A percentile compares a stretch with the other conserved stretches of the same genome.
Conservation (phyloP, 2,113 vertebrate species). For the Martes martes region DNA sequence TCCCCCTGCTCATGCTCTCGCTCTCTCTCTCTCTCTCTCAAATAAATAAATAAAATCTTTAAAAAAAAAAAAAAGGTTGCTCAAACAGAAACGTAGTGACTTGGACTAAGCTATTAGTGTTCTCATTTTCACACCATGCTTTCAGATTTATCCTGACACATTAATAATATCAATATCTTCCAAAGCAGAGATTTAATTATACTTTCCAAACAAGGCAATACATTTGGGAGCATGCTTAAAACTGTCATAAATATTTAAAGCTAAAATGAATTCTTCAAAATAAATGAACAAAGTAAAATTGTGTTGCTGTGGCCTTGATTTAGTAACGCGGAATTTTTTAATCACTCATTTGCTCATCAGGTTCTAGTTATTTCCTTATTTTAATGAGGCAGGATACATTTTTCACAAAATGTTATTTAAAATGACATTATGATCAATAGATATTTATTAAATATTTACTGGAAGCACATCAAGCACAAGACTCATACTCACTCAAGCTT, state of each 20-base stretch:
- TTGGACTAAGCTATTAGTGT: not conserved
- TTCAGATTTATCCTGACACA: constrained; percentile 19
- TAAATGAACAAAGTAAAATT: constrained; percentile 41
- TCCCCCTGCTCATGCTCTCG: no score
- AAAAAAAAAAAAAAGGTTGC: not conserved
- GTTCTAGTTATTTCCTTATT: constrained; percentile 24
- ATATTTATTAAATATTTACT: constrained; percentile 21
- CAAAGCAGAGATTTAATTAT: constrained; percentile 46
- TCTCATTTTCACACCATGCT: not conserved
- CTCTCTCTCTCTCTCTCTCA: not conserved
- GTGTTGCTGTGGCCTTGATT: not conserved
- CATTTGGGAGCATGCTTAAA: constrained; percentile 34
- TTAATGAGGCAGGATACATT: constrained; percentile 34
- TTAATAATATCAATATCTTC: constrained; percentile 21
- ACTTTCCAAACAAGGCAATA: constrained; percentile 25
- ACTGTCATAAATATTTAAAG: constrained; percentile 40
- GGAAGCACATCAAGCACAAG: not conserved
- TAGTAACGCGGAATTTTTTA: constrained; percentile 30
- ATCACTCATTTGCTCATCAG: constrained; percentile 25
- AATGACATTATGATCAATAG: not conserved
- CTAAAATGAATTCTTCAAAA: constrained; percentile 18
- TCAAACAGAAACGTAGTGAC: not conserved
- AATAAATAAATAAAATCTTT: not conserved
- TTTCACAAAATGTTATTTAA: constrained; percentile 6
- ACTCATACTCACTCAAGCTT: not conserved